A percentile compares a stretch with the other conserved stretches of the same genome.
Evolutionary conservation across 2,888 invertebrate species (phyloP).

Genomic region (Ophion ellenae): DNA sequence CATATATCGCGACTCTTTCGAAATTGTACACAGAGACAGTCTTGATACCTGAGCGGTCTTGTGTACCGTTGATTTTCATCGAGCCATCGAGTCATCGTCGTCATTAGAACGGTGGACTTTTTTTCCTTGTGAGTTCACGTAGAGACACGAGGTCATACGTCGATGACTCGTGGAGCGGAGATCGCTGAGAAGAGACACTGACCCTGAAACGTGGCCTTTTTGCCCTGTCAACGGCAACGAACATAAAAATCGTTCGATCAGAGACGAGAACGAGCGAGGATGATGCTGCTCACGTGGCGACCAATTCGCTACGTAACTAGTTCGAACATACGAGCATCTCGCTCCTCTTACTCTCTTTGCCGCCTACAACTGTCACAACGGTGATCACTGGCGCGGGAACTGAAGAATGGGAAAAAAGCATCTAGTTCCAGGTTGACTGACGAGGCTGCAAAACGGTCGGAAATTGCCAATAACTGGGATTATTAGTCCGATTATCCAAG

Average conservation of each 20-base stretch:
- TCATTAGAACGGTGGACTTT: conserved; percentile 32
- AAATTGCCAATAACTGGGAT: conserved; percentile 19
- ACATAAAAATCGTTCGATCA: conserved; percentile 36
- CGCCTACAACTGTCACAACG: conserved; percentile 13
- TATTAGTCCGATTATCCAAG: not conserved
- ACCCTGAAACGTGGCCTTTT: conserved; percentile 55
- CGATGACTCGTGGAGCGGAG: conserved; percentile 35
- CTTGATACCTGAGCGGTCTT: conserved; percentile 17
- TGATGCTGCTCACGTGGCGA: conserved; percentile 54
- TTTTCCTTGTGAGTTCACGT: conserved; percentile 33
- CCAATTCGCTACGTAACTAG: conserved; percentile 71
- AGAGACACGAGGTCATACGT: conserved; percentile 50
- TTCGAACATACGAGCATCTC: conserved; percentile 55
- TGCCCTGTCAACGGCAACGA: conserved; percentile 54
- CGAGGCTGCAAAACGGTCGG: conserved; percentile 27
- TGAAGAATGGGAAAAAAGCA: not conserved
- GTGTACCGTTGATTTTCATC: conserved; percentile 41
- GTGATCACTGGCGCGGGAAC: conserved; percentile 10
- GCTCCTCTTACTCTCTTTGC: conserved; percentile 20
- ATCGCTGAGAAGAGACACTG: conserved; percentile 42
- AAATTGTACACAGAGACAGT: conserved; percentile 37
- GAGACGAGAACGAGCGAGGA: conserved; percentile 31
- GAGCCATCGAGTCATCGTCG: conserved; percentile 48
- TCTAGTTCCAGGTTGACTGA: not conserved
- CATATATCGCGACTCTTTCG: not conserved